A percentile compares a stretch with the other conserved stretches of the same genome.
Evolutionary conservation across 2,797 vertebrate species (phyloP).

Genomic region (Manis javanica): DNA sequence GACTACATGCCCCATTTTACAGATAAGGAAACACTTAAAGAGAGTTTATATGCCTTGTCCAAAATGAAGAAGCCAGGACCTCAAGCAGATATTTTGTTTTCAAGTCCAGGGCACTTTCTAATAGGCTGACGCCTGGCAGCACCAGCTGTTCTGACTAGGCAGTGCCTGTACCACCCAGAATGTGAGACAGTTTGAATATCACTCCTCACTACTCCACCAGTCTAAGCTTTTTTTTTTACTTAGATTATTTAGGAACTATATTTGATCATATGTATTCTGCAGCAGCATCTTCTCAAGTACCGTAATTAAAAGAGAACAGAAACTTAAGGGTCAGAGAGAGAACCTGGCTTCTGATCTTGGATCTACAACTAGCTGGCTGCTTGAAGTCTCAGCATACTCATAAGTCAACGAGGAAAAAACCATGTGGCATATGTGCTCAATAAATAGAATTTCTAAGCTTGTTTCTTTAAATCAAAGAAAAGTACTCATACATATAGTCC

Average conservation of each 20-base stretch:
- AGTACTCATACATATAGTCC: background rate
- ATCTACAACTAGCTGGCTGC: conserved; percentile 11
- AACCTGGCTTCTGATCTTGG: background rate
- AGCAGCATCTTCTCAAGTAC: conserved; percentile 9
- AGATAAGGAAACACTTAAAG: conserved; percentile 17
- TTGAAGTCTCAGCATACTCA: background rate
- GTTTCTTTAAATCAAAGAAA: background rate
- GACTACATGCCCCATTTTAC: background rate
- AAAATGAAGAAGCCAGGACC: background rate
- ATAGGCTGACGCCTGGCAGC: background rate
- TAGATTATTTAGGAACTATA: conserved; percentile 20
- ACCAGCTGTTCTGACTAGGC: background rate
- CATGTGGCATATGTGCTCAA: background rate
- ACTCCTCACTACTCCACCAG: background rate
- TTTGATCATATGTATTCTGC: background rate
- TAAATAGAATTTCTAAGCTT: conserved; percentile 45
- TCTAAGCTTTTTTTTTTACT: conserved; percentile 2
- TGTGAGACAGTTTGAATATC: background rate
- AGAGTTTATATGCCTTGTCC: background rate
- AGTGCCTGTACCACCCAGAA: background rate
- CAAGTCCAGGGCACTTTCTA: conserved; percentile 5
- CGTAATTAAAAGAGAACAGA: conserved; percentile 41
- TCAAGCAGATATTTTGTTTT: conserved; percentile 35
- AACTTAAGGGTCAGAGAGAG: conserved; percentile 12
- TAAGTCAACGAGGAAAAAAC: conserved; percentile 31